Conservation (phyloP, 2,113 vertebrate genomes). For the Corydoras sp. region DNA sequence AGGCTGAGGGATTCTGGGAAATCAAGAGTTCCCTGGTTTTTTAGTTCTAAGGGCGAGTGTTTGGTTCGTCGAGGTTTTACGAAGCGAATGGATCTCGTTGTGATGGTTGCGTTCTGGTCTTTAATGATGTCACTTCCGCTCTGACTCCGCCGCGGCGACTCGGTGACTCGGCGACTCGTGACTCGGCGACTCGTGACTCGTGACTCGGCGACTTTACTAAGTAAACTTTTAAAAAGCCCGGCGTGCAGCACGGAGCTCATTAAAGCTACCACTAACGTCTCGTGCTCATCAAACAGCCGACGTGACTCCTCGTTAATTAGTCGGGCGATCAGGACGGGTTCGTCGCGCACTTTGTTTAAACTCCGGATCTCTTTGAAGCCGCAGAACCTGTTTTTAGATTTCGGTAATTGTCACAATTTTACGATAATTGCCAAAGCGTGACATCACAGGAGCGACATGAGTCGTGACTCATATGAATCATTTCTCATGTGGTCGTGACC, state of each 20-base stretch:
- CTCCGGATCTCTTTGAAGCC: too few species aligned
- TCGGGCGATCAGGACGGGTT: neutral
- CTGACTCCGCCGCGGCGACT: neutral
- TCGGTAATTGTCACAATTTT: too few species aligned
- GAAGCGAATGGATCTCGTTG: too few species aligned
- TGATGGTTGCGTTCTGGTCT: neutral
- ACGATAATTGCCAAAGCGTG: too few species aligned
- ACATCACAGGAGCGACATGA: too few species aligned
- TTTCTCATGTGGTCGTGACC: too few species aligned
- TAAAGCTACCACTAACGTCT: neutral
- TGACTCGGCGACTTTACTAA: neutral
- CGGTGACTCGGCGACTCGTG: neutral
- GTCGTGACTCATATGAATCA: too few species aligned
- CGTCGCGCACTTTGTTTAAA: neutral
- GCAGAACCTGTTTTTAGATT: too few species aligned
- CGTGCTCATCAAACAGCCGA: neutral
- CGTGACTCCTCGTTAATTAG: neutral
- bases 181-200: too few species aligned
- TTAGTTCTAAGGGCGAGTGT: conserved; percentile 29
- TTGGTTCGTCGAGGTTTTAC: neutral
- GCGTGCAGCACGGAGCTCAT: neutral
- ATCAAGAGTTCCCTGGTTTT: conserved; percentile 37
- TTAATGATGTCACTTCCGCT: neutral
- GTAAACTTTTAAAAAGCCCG: neutral
- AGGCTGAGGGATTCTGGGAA: conserved; percentile 23